A percentile compares a stretch with the other conserved stretches of the same genome.
phyloP scores from a whole-genome alignment of 2,113 vertebrate species.

The Esox niger region DNA sequence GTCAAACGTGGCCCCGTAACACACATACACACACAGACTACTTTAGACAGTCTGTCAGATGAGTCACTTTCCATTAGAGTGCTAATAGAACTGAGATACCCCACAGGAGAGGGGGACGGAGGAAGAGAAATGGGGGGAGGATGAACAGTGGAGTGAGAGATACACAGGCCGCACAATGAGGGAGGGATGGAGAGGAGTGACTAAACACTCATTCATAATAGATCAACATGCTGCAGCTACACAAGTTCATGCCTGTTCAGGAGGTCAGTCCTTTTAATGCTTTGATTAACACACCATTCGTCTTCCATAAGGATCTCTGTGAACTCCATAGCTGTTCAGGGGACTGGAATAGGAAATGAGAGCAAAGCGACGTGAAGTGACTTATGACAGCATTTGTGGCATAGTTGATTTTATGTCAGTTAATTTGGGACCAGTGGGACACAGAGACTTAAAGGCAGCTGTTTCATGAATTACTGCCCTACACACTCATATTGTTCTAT shows the following conservation, averaged over 20 bases:
- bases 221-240: background rate
- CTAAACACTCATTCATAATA: background rate
- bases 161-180: background rate
- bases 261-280: background rate
- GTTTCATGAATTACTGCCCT: too few relatives aligned
- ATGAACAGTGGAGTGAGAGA: background rate
- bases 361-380: background rate
- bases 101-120: background rate
- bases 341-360: background rate
- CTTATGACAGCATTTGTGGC: background rate
- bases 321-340: background rate
- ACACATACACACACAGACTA: too few relatives aligned
- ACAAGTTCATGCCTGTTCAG: background rate
- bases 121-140: background rate
- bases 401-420: too few relatives aligned
- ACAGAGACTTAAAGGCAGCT: background rate
- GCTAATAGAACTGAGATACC: slow-evolving; percentile 6
- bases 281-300: background rate
- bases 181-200: background rate
- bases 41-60: background rate
- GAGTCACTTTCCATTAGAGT: background rate
- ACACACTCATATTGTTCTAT: too few relatives aligned
- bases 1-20: too few relatives aligned
- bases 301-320: slow-evolving; percentile 1
- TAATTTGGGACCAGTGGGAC: background rate